Conservation (phyloP, 2,797 vertebrate genomes). For the Sibirionetta formosa region DNA sequence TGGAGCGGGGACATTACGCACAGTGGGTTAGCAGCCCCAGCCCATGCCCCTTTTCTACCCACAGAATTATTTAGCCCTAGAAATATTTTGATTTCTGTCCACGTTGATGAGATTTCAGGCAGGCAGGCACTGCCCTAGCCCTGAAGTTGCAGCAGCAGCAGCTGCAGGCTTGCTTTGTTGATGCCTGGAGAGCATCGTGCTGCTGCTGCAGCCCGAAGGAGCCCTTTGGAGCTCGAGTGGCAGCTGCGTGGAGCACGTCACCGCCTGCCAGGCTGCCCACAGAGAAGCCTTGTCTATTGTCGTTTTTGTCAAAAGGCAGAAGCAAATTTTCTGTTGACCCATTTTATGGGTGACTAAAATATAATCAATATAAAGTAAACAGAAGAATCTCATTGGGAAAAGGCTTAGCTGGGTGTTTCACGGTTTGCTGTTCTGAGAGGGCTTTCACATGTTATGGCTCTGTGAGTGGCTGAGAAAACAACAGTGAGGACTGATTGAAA, state of each 20-base stretch:
- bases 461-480: background rate
- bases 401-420: background rate
- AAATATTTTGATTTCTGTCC: slow-evolving; percentile 55
- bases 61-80: slow-evolving; percentile 55
- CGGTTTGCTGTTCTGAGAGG: background rate
- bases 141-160: slow-evolving; percentile 8
- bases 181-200: slow-evolving; percentile 37
- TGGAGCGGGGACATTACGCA: rapidly evolving
- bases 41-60: slow-evolving; percentile 41
- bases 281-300: background rate
- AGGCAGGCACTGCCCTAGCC: slow-evolving; percentile 40
- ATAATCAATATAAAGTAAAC: slow-evolving; percentile 44
- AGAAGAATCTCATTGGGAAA: background rate
- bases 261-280: rapidly evolving
- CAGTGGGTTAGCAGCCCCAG: background rate
- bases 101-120: background rate
- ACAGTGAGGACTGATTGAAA: background rate
- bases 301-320: slow-evolving; percentile 18
- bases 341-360: slow-evolving; percentile 49
- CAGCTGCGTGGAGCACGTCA: slow-evolving; percentile 27
- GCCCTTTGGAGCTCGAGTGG: slow-evolving; percentile 20
- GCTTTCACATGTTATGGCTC: rapidly evolving
- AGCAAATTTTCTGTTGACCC: slow-evolving; percentile 32
- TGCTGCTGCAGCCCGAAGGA: slow-evolving; percentile 12
- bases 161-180: slow-evolving; percentile 49